phyloP scores from a whole-genome alignment of 2,888 invertebrate species.

The Melinaea menophilus region DNA sequence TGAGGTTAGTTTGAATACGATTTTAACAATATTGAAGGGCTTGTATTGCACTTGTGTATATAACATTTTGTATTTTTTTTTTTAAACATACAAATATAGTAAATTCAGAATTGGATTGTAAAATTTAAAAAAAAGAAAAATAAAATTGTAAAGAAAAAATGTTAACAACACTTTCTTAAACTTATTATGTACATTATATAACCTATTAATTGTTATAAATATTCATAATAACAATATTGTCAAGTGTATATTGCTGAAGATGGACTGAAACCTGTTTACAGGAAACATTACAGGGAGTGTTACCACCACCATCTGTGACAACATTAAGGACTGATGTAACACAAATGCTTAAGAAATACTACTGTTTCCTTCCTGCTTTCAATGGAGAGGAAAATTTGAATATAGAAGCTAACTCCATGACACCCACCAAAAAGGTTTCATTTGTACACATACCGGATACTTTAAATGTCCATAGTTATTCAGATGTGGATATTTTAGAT shows the following conservation, averaged over 20 bases:
- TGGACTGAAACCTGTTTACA: slow-evolving; percentile 47
- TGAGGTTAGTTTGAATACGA: slow-evolving; percentile 49
- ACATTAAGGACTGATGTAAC: slow-evolving; percentile 81
- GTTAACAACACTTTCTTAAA: no score
- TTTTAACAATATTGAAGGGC: background rate
- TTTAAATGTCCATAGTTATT: slow-evolving; percentile 9
- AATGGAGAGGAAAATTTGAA: slow-evolving; percentile 53
- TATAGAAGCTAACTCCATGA: slow-evolving; percentile 50
- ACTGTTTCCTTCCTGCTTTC: slow-evolving; percentile 73
- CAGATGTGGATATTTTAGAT: slow-evolving; percentile 7
- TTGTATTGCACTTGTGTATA: no score
- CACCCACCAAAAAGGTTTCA: slow-evolving; percentile 64
- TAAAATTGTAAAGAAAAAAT: no score
- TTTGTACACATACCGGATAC: slow-evolving; percentile 59
- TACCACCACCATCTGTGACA: slow-evolving; percentile 87
- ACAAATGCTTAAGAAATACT: slow-evolving; percentile 80
- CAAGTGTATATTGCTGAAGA: no score
- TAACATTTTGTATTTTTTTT: no score
- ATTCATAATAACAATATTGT: no score
- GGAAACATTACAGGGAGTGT: slow-evolving; percentile 81
- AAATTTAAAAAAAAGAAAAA: no score
- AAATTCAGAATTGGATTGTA: no score
- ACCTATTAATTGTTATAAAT: no score
- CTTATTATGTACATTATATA: no score
- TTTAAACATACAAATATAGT: no score